Conservation (phyloP, 2,113 vertebrate species). For the Coregonus clupeaformis region DNA sequence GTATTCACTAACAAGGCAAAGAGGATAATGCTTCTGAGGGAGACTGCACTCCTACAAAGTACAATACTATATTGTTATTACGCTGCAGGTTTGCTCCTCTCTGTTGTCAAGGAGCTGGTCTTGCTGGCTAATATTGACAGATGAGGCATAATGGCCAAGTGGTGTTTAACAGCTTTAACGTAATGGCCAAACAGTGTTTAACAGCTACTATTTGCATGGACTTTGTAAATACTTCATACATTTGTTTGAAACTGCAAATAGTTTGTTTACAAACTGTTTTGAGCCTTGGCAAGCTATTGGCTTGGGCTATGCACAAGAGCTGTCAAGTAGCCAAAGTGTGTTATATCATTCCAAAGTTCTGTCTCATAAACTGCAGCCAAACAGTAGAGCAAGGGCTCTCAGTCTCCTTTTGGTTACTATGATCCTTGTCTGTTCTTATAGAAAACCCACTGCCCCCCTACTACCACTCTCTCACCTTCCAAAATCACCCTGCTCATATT, state of each 20-base stretch:
- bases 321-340: neutral
- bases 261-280: neutral
- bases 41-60: neutral
- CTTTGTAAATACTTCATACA: neutral
- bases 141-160: neutral
- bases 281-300: neutral
- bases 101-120: neutral
- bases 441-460: slow-evolving; percentile 37
- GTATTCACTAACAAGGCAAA: neutral
- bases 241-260: neutral
- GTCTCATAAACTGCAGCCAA: neutral
- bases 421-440: slow-evolving; percentile 37
- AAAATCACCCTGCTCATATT: slow-evolving; percentile 34
- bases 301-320: neutral
- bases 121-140: neutral
- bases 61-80: neutral
- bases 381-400: neutral
- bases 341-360: neutral
- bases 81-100: neutral
- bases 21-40: neutral
- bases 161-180: neutral
- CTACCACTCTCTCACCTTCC: slow-evolving; percentile 50
- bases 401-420: neutral
- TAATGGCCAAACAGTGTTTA: neutral
- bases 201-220: neutral